A percentile compares a stretch with the other conserved stretches of the same genome.
phyloP scores from a whole-genome alignment of 2,797 vertebrate genomes.

The Poecile montanus region DNA sequence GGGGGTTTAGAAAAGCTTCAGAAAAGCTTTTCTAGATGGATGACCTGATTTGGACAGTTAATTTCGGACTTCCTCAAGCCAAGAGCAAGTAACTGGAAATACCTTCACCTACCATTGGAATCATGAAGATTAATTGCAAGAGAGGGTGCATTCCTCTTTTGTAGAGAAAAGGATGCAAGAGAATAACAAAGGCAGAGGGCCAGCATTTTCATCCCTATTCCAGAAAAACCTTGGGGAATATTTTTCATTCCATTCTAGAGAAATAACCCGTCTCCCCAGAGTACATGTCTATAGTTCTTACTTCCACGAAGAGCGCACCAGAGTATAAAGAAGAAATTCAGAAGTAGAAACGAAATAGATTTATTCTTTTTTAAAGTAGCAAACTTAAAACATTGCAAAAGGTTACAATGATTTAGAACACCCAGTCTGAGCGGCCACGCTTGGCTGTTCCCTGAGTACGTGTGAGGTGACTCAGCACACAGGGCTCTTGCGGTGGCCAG shows the following conservation, averaged over 20 bases:
- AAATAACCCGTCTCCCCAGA: not conserved
- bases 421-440: constrained; percentile 45
- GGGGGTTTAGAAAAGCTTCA: not conserved
- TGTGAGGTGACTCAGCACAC: constrained; percentile 60
- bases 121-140: not conserved
- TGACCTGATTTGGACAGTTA: constrained; percentile 26
- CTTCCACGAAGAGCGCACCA: not conserved
- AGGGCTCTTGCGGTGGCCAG: not conserved
- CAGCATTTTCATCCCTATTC: not conserved
- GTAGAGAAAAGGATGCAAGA: not conserved
- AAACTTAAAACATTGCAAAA: constrained; percentile 66
- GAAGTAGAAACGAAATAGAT: constrained; percentile 31
- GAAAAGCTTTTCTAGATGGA: constrained; percentile 4
- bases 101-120: not conserved
- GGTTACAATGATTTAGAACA: constrained; percentile 73
- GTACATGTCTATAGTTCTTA: not conserved
- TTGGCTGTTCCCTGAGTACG: constrained; percentile 58
- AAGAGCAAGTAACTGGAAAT: not conserved
- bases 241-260: not conserved
- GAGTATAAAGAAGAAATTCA: constrained; percentile 52
- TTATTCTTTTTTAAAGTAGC: constrained; percentile 41
- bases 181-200: not conserved
- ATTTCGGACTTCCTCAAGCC: constrained; percentile 5
- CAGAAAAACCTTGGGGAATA: not conserved
- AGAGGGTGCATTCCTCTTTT: not conserved